Percentiles rank a stretch among this genome's conserved stretches.
Evolutionary conservation across 37 sponge, comb jelly and placozoan genomes (phyloP).

Genomic region (Chondrilla cf. caribensis): DNA sequence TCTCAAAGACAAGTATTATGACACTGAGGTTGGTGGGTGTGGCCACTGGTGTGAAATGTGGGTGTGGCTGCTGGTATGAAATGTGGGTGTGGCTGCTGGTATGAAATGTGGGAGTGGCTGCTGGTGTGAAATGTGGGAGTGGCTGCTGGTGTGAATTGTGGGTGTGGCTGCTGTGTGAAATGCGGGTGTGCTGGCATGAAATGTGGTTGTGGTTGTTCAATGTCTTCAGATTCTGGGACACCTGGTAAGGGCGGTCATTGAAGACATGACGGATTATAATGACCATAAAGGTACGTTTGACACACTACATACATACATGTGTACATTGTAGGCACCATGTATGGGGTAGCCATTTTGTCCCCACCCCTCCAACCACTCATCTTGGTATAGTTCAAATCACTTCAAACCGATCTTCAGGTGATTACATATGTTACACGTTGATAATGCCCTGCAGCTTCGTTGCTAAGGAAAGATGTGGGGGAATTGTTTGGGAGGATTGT

Average conservation of each 20-base stretch:
- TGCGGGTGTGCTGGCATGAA: too few species aligned
- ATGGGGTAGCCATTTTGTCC: too few species aligned
- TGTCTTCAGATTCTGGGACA: constrained; percentile 6
- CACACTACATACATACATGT: too few species aligned
- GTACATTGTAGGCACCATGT: too few species aligned
- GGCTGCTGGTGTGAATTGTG: background rate
- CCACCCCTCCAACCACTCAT: too few species aligned
- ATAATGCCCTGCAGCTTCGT: constrained; percentile 19
- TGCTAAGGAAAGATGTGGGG: constrained; percentile 39
- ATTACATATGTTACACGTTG: too few species aligned
- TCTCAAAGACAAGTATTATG: constrained; percentile 60
- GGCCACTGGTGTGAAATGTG: background rate
- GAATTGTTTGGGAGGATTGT: constrained; percentile 40
- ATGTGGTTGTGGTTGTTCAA: background rate
- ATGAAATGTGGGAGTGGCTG: too few species aligned
- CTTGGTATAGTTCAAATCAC: too few species aligned
- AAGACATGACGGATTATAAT: background rate
- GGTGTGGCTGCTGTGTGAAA: background rate
- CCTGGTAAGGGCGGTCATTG: background rate
- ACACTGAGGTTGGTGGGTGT: constrained; percentile 45
- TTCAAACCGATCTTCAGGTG: too few species aligned
- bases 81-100: too few species aligned
- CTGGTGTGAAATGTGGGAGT: too few species aligned
- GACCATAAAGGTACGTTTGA: background rate
- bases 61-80: too few species aligned